Evolutionary conservation across 35 echinoderm and acorn worm species (phyloP), one percentile per base, ranked within the genome.

Genomic region (Strongylocentrotus purpuratus): DNA sequence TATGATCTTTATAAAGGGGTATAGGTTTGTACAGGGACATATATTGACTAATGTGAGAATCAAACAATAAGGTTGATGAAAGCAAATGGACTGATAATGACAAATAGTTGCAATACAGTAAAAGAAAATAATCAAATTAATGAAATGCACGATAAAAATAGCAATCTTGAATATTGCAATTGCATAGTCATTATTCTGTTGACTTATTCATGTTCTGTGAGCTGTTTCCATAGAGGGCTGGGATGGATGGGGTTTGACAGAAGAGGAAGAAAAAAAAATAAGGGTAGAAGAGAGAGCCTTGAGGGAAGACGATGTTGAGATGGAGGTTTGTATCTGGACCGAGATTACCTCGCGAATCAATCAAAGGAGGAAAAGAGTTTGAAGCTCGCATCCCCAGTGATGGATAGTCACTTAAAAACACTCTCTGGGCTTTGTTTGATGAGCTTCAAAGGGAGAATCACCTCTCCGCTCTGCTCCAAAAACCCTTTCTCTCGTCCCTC

Each of bases 401-500:
- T 78, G 65, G 65, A 78, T 78, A 28, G 65, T n/a, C 28, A 78
- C 65, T 78, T 78, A 78, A 78, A 78, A 78, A 78, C 20, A 78
- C 65, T 78, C 65, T 78, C 65, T n/a, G n/a, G 65, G 65, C 65
- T 78, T 78, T 78, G 65, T 78, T 78, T 78, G 65, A 78, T 78
- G 65, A n/a, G 65, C 28, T 78, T 78, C 28, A 78, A 78, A 78
- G 65, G 65, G 65, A 78, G 20, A 78, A 78, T 78, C 65, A 78
- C 65, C 20, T 7, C 7, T 78, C 3, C 52, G 17, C 11, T 59
- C 28, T 4, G 25, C 0, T 18, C 65, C 0, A 78, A 78, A 78
- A n/a, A 7, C 28, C 65, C n/a, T 5, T n/a, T 0, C 20, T 78
- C 28, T 7, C 15, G 50, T 12, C 25, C 25, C 6, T 22, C 65